Evolutionary conservation across 2,113 vertebrate species (phyloP).

Genomic region (Rostratula benghalensis): DNA sequence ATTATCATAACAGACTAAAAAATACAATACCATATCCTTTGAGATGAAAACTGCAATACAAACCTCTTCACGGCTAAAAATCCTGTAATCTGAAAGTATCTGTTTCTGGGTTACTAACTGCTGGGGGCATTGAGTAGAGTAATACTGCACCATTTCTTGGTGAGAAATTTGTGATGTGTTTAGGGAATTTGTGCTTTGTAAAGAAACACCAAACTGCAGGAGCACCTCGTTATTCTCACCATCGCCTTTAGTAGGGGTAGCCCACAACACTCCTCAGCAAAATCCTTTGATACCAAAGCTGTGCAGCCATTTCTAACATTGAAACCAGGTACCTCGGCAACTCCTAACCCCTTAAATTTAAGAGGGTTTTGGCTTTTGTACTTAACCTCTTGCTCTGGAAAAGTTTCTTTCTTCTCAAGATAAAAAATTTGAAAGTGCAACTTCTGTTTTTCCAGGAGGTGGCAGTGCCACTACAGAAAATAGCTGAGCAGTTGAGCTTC

Average conservation of each 20-base stretch:
- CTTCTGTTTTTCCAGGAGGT: constrained; percentile 62
- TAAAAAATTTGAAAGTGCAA: background rate
- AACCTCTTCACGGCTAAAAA: background rate
- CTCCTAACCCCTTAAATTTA: background rate
- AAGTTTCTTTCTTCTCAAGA: constrained; percentile 30
- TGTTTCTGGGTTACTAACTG: background rate
- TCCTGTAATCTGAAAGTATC: background rate
- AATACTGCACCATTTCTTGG: background rate
- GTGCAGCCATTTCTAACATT: background rate
- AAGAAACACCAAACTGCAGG: background rate
- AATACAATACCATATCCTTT: background rate
- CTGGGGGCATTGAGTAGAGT: background rate
- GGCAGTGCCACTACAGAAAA: constrained; percentile 69
- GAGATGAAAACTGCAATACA: background rate
- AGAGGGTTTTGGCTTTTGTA: background rate
- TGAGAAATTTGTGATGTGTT: background rate
- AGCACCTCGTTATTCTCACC: background rate
- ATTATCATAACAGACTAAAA: background rate
- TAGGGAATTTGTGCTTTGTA: background rate
- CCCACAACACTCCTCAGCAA: background rate
- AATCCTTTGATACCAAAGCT: background rate
- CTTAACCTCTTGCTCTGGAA: background rate
- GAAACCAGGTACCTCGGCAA: background rate
- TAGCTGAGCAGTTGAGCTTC: background rate
- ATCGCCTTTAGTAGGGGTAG: background rate